These are phyloP conservation scores for Channa maculata DNA, from an alignment of 2,113 vertebrate genomes.

Conservation along the genomic window DNA sequence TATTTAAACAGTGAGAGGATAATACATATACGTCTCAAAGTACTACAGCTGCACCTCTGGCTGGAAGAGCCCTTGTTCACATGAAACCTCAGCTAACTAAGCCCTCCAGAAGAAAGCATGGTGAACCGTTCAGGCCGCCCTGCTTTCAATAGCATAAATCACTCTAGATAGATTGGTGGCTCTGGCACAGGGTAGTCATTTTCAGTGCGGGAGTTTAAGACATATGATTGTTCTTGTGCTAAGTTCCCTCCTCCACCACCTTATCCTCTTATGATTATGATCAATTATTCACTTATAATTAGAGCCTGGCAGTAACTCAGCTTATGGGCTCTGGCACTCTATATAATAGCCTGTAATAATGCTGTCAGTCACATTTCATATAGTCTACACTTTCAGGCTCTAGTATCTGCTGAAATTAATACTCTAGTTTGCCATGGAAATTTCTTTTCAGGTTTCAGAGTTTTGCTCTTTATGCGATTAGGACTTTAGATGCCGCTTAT, in stretches of 20 bases:
- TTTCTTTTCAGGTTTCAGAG: constrained; percentile 31
- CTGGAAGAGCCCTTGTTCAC: constrained; percentile 4
- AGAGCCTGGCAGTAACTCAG: constrained; percentile 73
- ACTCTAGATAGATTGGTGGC: constrained; percentile 52
- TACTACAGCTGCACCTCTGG: constrained; percentile 29
- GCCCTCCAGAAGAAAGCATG: constrained; percentile 25
- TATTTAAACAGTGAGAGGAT: constrained; percentile 11
- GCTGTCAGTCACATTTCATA: constrained; percentile 73
- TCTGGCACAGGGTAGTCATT: constrained; percentile 64
- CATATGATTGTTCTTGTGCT: constrained; percentile 70
- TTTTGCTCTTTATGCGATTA: constrained; percentile 26
- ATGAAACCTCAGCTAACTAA: constrained; percentile 32
- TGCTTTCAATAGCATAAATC: constrained; percentile 61
- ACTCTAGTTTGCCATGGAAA: constrained; percentile 31
- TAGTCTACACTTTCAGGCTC: constrained; percentile 41
- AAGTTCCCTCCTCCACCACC: constrained; percentile 64
- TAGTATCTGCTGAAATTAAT: constrained; percentile 48
- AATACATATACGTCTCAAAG: constrained; percentile 27
- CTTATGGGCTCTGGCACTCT: constrained; percentile 65
- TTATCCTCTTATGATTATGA: constrained; percentile 76
- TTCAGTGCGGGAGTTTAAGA: constrained; percentile 60
- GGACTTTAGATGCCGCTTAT: neutral
- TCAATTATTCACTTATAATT: constrained; percentile 80
- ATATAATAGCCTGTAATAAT: constrained; percentile 76
- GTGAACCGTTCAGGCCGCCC: constrained; percentile 7